Base-by-base conservation (phyloP, 2,113 vertebrate species). In the Ahaetulla prasina region DNA sequence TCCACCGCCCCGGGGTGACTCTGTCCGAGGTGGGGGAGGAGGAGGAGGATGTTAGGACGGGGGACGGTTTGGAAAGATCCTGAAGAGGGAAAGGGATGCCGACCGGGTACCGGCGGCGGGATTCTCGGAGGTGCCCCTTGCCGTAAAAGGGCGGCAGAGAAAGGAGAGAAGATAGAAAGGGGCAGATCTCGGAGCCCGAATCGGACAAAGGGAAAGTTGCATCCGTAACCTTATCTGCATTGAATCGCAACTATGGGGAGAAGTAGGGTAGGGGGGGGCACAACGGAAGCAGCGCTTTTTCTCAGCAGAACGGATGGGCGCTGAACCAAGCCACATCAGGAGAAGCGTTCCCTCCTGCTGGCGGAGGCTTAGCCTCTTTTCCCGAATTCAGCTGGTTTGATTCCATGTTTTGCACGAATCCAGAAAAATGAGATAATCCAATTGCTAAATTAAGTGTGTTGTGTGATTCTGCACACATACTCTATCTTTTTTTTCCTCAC, bases 1-100 rank as follows among this genome's bases (percentile, higher is more conserved):
- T 80, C 68, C 68, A 80, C 35, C 68, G 35, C 68, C 35, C 68
- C 18, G 68, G 68, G 68, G 68, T 20, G 16, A 3, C 35, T 63
- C 57, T n/a, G 92, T 1, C 88, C 86, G 54, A 92, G 92, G 27
- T 50, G 55, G 25, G 84, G 86, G 93, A 91, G 96, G 96, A 95
- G 90, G 11, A 2, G 93, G 50, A 53, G 89, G 11, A 9, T 8
- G 14, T 74, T 39, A 35, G 63, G 63, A 74, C 63, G n/a, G n/a
- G 16, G 68, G 18, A 20, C n/a, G n/a, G n/a, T 47, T 86, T 49
- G 85, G 85, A 86, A 49, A 86, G 85, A 47, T 50, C 47, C 85
- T 16, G 27, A 14, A 87, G 45, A 16, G 43, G 45, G 23, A 12
- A 47, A 87, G 85, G 85, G 68, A 39, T 39, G 18, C 35, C 7